Conservation (phyloP, 1,140 invertebrate species). For the Coenobita brevimanus region DNA sequence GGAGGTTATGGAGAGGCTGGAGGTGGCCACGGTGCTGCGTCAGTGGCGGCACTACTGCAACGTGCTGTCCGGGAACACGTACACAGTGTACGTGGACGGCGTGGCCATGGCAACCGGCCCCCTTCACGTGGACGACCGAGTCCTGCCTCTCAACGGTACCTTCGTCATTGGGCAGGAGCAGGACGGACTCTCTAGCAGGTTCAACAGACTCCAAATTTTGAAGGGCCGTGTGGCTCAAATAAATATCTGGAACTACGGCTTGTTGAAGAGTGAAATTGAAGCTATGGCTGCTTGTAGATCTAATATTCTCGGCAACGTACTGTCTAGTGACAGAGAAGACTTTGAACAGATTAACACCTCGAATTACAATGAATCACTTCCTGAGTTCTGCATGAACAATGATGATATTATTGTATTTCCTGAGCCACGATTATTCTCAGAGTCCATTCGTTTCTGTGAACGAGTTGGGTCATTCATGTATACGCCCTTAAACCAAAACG, state of each 20-base stretch:
- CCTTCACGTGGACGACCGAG: background rate
- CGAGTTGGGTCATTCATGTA: background rate
- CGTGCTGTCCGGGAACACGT: conserved; percentile 20
- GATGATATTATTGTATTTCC: conserved; percentile 18
- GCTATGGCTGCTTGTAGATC: background rate
- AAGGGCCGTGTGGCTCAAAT: conserved; percentile 11
- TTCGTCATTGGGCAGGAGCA: conserved; percentile 29
- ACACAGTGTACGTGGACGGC: conserved; percentile 13
- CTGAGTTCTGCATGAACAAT: background rate
- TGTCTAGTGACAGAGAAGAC: conserved; percentile 21
- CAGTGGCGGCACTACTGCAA: conserved; percentile 36
- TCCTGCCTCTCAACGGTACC: conserved; percentile 15
- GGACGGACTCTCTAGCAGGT: background rate
- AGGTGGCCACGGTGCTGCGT: background rate
- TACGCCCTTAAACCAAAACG: background rate
- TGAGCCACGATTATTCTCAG: background rate
- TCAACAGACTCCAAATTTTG: conserved; percentile 1
- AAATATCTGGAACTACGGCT: background rate
- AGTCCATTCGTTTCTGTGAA: background rate
- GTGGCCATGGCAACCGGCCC: background rate
- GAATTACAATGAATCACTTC: background rate
- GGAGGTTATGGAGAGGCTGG: background rate
- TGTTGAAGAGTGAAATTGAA: background rate
- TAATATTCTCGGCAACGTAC: background rate
- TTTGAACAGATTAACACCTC: background rate